phyloP scores from a whole-genome alignment of 2,113 vertebrate species.

The Peromyscus maniculatus region DNA sequence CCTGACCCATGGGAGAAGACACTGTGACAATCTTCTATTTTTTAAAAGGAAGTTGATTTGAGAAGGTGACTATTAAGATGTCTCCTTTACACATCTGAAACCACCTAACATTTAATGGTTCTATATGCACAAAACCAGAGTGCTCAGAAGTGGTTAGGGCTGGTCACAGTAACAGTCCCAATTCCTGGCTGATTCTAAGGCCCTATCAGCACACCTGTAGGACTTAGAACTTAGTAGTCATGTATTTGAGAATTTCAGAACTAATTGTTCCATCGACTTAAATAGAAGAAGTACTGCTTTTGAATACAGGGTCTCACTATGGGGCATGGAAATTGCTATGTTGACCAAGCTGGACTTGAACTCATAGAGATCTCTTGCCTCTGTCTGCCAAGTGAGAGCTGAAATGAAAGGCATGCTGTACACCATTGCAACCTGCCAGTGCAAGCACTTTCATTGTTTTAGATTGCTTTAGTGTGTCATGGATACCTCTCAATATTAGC shows the following conservation, averaged over 20 bases:
- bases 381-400: not conserved
- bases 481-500: not conserved
- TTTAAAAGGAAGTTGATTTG: conserved; percentile 25
- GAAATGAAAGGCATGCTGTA: not conserved
- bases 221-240: not conserved
- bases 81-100: not conserved
- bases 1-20: conserved; percentile 30
- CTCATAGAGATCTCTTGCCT: not conserved
- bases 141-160: not conserved
- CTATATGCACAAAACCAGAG: accelerated
- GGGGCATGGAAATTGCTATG: no score
- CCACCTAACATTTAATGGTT: not conserved
- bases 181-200: not conserved
- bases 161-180: not conserved
- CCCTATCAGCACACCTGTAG: not conserved
- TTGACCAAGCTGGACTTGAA: not conserved
- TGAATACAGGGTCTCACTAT: not conserved
- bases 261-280: not conserved
- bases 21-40: not conserved
- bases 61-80: not conserved
- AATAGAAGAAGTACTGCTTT: not conserved
- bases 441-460: no score
- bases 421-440: not conserved
- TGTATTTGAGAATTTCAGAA: not conserved
- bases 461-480: not conserved